Conservation (phyloP, 2,113 vertebrate species). For the Mesocricetus auratus region DNA sequence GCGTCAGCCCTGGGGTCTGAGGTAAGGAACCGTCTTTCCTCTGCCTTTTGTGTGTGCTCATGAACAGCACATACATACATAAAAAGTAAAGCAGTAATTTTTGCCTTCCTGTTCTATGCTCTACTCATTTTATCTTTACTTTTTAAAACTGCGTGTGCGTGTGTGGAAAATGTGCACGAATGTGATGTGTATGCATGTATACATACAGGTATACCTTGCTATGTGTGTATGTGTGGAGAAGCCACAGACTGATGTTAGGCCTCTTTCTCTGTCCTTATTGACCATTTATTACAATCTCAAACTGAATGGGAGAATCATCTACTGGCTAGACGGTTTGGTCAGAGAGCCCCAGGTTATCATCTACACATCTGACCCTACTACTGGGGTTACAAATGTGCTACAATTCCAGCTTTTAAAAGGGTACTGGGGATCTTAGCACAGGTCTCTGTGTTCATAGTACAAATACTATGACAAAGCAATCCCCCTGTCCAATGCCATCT, state of each 20-base stretch:
- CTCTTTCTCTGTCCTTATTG: neutral
- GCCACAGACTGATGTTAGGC: neutral
- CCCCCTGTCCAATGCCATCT: neutral
- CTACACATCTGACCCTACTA: neutral
- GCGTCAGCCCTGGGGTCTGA: conserved; percentile 98
- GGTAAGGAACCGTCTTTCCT: conserved; percentile 85
- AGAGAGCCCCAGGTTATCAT: neutral
- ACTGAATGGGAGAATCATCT: neutral
- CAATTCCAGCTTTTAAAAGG: neutral
- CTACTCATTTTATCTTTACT: neutral
- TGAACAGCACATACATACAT: neutral
- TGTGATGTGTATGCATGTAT: neutral
- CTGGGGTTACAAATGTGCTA: neutral
- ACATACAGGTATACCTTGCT: neutral
- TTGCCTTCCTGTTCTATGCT: neutral
- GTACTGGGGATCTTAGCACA: neutral
- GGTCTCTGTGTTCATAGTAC: too few relatives aligned
- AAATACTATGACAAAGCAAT: too few relatives aligned
- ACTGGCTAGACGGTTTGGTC: neutral
- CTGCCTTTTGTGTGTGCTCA: neutral
- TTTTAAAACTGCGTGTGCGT: neutral
- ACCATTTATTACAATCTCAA: neutral
- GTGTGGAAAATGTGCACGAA: neutral
- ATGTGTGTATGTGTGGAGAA: neutral
- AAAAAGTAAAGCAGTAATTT: too few relatives aligned